Conservation (phyloP, 2,797 vertebrate species). For the Nannoperca australis region DNA sequence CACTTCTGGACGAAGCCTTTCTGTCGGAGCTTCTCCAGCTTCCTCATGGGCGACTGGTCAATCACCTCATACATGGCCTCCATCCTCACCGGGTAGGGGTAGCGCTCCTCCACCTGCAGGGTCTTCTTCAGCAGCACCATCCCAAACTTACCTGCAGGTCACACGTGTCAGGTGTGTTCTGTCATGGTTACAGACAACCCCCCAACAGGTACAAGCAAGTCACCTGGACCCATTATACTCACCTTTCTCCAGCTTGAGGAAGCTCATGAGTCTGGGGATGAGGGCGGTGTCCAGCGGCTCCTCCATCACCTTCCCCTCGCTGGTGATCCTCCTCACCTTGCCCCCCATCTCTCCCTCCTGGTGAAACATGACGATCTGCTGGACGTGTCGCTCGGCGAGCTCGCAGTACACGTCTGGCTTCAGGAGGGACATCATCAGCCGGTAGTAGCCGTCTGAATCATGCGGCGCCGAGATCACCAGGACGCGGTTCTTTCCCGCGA, state of each 20-base stretch:
- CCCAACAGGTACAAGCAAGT: not conserved
- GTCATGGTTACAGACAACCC: too few species aligned
- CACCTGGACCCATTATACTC: not conserved
- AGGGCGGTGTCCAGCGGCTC: conserved; percentile 91
- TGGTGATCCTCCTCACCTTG: conserved; percentile 92
- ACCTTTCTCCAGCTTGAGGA: conserved; percentile 96
- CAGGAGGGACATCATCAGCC: conserved; percentile 97
- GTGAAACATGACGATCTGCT: conserved; percentile 95
- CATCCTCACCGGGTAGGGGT: conserved; percentile 96
- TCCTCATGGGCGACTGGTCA: conserved; percentile 93
- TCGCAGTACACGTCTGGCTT: conserved; percentile 96
- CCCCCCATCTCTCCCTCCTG: conserved; percentile 93
- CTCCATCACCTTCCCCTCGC: conserved; percentile 93
- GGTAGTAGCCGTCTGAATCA: conserved; percentile 95
- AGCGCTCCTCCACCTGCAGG: conserved; percentile 95
- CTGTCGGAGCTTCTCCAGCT: conserved; percentile 94
- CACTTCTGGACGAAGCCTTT: conserved; percentile 97
- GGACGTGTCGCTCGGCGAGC: conserved; percentile 94
- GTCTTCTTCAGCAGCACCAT: conserved; percentile 98
- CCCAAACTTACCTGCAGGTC: conserved; percentile 89
- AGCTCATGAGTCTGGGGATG: conserved; percentile 94
- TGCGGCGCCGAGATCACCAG: conserved; percentile 96
- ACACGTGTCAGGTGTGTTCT: not conserved
- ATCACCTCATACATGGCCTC: conserved; percentile 98
- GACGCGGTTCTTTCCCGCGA: conserved; percentile 95